Percentiles rank a stretch among this genome's conserved stretches.
Evolutionary conservation across 2,797 vertebrate genomes (phyloP).

Genomic region (Myiothlypis chrysogaster): DNA sequence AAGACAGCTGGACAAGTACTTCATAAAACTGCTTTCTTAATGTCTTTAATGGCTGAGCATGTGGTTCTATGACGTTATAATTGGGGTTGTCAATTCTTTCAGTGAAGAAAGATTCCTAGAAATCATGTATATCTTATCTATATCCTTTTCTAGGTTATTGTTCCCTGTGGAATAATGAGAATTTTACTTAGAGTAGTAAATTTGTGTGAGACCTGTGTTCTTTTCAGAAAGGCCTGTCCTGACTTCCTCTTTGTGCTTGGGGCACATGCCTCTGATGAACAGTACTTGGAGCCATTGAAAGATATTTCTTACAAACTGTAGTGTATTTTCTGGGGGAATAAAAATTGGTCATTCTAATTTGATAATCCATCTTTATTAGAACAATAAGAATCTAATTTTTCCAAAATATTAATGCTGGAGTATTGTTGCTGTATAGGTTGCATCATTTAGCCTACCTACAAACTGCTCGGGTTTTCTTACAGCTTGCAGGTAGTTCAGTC

Average conservation of each 20-base stretch:
- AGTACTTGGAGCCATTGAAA: neutral
- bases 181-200: neutral
- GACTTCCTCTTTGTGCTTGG: neutral
- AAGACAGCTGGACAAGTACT: neutral
- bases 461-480: neutral
- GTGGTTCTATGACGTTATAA: neutral
- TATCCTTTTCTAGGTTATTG: neutral
- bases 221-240: neutral
- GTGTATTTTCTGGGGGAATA: neutral
- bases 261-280: neutral
- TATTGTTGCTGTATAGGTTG: neutral
- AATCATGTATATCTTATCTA: neutral
- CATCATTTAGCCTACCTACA: neutral
- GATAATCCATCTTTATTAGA: neutral
- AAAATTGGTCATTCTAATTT: neutral
- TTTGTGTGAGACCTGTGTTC: neutral
- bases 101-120: neutral
- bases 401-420: neutral
- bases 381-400: neutral
- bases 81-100: neutral
- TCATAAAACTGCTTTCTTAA: neutral
- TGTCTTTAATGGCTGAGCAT: neutral
- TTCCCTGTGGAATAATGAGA: neutral
- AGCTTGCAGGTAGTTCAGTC: neutral
- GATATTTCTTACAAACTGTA: neutral